phyloP scores from a whole-genome alignment of 2,113 vertebrate species.

The Herpailurus yagouaroundi region DNA sequence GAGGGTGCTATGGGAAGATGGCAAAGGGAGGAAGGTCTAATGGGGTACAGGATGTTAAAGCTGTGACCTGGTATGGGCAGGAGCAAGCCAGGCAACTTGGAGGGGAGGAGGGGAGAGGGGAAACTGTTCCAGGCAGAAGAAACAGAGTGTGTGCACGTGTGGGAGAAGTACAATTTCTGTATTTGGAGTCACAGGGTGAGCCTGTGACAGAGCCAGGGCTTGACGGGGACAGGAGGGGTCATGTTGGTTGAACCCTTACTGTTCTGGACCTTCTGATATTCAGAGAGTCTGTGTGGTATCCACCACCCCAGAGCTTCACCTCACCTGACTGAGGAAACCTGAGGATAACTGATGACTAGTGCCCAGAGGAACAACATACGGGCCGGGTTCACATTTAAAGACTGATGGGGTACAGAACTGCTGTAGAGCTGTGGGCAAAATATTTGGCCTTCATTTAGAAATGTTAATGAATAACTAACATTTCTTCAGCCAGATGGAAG shows the following conservation, averaged over 20 bases:
- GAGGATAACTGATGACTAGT: background rate
- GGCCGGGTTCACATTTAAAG: background rate
- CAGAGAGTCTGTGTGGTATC: background rate
- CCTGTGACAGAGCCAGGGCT: background rate
- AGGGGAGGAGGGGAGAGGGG: background rate
- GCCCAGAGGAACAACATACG: background rate
- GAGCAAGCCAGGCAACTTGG: background rate
- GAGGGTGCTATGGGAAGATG: background rate
- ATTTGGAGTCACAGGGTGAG: background rate
- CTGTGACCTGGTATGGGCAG: background rate
- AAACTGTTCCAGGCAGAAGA: background rate
- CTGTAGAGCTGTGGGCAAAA: background rate
- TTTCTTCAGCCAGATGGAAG: slow-evolving; percentile 40
- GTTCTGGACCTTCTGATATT: background rate
- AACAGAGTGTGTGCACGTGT: accelerated
- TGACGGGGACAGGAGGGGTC: background rate
- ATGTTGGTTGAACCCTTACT: background rate
- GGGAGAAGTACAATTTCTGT: background rate
- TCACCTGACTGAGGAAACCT: background rate
- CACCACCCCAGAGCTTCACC: background rate
- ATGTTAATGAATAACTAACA: slow-evolving; percentile 44
- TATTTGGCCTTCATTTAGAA: slow-evolving; percentile 21
- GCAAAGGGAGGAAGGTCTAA: background rate
- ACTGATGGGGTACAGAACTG: background rate
- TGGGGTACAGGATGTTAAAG: background rate